Conservation (phyloP, 2,888 invertebrate genomes). For the Patella ulyssiponensis region DNA sequence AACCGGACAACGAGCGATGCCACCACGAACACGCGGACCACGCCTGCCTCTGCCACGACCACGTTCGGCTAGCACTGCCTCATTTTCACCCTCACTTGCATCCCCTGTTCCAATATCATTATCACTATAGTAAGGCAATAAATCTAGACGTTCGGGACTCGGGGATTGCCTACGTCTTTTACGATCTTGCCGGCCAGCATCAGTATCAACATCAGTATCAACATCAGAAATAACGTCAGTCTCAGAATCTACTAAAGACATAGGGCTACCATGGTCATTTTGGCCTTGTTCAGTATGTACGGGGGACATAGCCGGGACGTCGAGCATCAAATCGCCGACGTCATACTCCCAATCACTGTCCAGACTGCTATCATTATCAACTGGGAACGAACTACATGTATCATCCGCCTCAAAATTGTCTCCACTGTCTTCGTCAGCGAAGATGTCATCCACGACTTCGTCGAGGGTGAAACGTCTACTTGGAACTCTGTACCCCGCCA, state of each 20-base stretch:
- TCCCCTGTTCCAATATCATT: too few species aligned
- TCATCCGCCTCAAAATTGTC: background rate
- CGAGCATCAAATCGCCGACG: background rate
- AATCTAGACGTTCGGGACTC: background rate
- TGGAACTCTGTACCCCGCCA: background rate
- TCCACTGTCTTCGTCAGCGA: background rate
- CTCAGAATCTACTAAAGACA: background rate
- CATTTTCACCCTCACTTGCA: too few species aligned
- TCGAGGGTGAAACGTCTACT: background rate
- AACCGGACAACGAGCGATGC: background rate
- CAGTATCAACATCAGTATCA: background rate
- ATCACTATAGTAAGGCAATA: too few species aligned
- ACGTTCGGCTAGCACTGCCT: background rate
- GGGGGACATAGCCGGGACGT: background rate
- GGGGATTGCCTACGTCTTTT: background rate
- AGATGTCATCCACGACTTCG: background rate
- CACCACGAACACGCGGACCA: background rate
- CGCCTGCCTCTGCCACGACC: background rate
- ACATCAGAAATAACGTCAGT: too few species aligned
- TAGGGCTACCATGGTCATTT: background rate
- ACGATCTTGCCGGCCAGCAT: background rate
- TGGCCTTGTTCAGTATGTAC: background rate
- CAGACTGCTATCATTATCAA: background rate
- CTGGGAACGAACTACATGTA: background rate
- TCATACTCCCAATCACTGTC: background rate